A percentile compares a stretch with the other conserved stretches of the same genome.
phyloP scores from a whole-genome alignment of 2,888 invertebrate species.

The Acronicta leporina region DNA sequence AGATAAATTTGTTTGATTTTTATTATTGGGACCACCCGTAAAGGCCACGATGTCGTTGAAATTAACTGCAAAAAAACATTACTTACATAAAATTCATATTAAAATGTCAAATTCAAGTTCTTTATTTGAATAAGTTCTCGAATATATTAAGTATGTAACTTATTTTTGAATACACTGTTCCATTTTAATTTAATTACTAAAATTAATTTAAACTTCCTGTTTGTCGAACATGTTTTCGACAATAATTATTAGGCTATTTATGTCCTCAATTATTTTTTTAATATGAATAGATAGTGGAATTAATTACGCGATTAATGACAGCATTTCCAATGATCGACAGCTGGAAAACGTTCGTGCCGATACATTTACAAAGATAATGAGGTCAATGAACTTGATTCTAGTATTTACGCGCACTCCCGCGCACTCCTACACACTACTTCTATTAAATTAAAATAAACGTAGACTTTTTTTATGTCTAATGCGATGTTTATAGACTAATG shows the following conservation, averaged over 20 bases:
- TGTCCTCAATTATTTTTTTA: no score
- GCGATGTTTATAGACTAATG: background rate
- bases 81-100: background rate
- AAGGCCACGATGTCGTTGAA: background rate
- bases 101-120: background rate
- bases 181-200: no score
- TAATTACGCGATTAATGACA: slow-evolving; percentile 1
- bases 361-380: slow-evolving; percentile 69
- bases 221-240: no score
- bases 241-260: no score
- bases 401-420: slow-evolving; percentile 46
- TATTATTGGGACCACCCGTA: background rate
- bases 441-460: slow-evolving; percentile 19
- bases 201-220: no score
- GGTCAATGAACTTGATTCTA: slow-evolving; percentile 70
- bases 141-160: no score
- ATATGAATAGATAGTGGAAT: no score
- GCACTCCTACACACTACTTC: slow-evolving; percentile 40
- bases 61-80: background rate
- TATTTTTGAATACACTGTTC: no score
- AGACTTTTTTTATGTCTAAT: slow-evolving; percentile 13
- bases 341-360: slow-evolving; percentile 66
- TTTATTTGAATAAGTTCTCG: no score
- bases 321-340: slow-evolving; percentile 56
- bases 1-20: slow-evolving; percentile 24